Evolutionary conservation across 1,140 invertebrate genomes (phyloP).

Genomic region (Drosophila lacteicornis): DNA sequence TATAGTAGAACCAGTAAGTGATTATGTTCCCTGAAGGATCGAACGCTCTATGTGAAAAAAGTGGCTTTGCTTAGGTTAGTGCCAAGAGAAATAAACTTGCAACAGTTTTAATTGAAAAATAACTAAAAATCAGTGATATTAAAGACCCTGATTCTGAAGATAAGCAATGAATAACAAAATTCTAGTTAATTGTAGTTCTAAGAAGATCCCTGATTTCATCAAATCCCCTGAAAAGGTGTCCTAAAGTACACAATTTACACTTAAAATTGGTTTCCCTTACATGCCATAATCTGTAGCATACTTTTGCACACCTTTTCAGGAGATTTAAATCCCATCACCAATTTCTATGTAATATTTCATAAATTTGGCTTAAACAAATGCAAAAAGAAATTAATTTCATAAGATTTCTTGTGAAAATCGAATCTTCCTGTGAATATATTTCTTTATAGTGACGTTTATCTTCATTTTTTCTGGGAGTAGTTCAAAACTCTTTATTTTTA

Average conservation of each 20-base stretch:
- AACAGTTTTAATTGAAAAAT: background rate
- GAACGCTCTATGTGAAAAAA: constrained; percentile 22
- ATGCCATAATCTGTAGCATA: no score
- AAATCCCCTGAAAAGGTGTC: background rate
- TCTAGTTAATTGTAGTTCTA: no score
- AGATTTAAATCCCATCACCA: background rate
- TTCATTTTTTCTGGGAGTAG: constrained; percentile 13
- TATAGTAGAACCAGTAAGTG: constrained; percentile 18
- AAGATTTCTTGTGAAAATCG: no score
- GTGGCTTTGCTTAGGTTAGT: background rate
- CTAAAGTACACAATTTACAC: background rate
- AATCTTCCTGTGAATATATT: constrained; percentile 2
- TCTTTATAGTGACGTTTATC: constrained; percentile 5
- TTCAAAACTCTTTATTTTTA: constrained; percentile 46
- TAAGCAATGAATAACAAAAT: background rate
- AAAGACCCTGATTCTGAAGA: background rate
- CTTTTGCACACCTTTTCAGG: background rate
- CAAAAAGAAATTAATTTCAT: background rate
- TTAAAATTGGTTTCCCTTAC: no score
- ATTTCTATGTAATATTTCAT: background rate
- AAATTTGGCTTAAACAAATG: background rate
- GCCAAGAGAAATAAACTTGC: background rate
- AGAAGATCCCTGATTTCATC: accelerated
- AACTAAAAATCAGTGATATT: no score
- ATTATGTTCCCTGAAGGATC: constrained; percentile 11